phyloP scores from a whole-genome alignment of 2,888 invertebrate species.

The Tipula lateralis region DNA sequence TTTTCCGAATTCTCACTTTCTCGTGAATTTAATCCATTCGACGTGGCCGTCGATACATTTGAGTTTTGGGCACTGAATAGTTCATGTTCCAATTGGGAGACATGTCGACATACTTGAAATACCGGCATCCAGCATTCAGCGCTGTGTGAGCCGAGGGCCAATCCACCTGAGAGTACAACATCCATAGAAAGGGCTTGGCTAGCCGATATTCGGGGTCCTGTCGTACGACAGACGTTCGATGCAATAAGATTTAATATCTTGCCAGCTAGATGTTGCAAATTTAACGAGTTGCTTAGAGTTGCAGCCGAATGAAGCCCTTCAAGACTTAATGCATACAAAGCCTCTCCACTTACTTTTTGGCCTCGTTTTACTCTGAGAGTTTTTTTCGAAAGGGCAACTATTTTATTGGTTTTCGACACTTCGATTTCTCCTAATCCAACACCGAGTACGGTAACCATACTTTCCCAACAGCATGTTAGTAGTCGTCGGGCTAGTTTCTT shows the following conservation, averaged over 20 bases:
- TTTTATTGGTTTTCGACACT: slow-evolving; percentile 51
- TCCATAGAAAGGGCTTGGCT: slow-evolving; percentile 91
- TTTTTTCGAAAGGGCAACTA: slow-evolving; percentile 58
- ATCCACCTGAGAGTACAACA: slow-evolving; percentile 77
- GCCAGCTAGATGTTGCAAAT: slow-evolving; percentile 84
- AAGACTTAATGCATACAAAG: slow-evolving; percentile 74
- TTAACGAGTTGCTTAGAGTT: slow-evolving; percentile 79
- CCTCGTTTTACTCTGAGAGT: slow-evolving; percentile 48
- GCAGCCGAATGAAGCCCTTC: slow-evolving; percentile 91
- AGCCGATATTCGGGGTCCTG: slow-evolving; percentile 71
- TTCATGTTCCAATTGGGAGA: slow-evolving; percentile 85
- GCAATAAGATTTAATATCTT: slow-evolving; percentile 82
- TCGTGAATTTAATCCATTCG: slow-evolving; percentile 44
- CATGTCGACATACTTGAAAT: slow-evolving; percentile 88
- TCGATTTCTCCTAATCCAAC: slow-evolving; percentile 60
- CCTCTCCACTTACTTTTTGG: slow-evolving; percentile 62
- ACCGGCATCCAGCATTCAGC: slow-evolving; percentile 95
- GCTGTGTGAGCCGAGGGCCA: slow-evolving; percentile 88
- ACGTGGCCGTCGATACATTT: slow-evolving; percentile 38
- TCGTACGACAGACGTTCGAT: slow-evolving; percentile 80
- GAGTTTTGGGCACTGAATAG: slow-evolving; percentile 73
- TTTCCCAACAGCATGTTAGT: slow-evolving; percentile 87
- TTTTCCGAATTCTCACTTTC: slow-evolving; percentile 47
- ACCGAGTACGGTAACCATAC: slow-evolving; percentile 82
- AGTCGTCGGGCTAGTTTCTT: slow-evolving; percentile 70